Evolutionary conservation across 2,797 vertebrate species (phyloP), one percentile per base, ranked within the genome.

Genomic region (Xiphorhynchus erythropygius): DNA sequence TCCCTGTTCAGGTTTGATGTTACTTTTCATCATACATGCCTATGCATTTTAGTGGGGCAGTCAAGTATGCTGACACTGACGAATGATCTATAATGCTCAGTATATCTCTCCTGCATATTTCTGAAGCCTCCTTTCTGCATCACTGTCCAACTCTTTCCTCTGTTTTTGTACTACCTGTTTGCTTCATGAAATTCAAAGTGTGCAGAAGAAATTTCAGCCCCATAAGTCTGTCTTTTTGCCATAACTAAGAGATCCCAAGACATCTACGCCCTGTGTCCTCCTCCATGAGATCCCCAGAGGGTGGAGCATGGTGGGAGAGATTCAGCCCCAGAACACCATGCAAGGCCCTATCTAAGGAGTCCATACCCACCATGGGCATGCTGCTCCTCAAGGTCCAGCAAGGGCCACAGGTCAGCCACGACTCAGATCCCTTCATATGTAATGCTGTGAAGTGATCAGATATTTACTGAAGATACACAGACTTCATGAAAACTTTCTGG

Each of bases 341-440:
- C 24, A 57, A 67, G 8, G 8, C 5, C 13, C 21, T 12, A 0
- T 44, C 32, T 79, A 63, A 71, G 23, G 3, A 16, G 11, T 18
- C 6, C 5, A 12, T 1, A 1, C 13, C 30, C 1, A 1, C 13
- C 2, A 1, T 7, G 2, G 17, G 5, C 0, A 0, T 6, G 18
- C 8, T 0, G 2, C 5, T 70, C 18, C 9, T 69, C 11, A 70
- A 13, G n/a, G 13, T 25, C 11, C 3, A 3, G 21, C 22, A 52
- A 56, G 13, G 8, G 23, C 3, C 8, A 49, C 16, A 62, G 32
- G 13, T 18, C 52, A 85, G 15, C 11, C 0, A 0, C 1, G 2
- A 37, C 35, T 63, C 46, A n/a, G 18, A 52, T 55, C 32, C 22
- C 33, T 84, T 11, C 2, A 2, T 2, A 1, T 21, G 11, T 60